These are phyloP conservation scores for Holcopasites calliopsidis DNA, from an alignment of 1,140 invertebrate species.

Conservation along the genomic window DNA sequence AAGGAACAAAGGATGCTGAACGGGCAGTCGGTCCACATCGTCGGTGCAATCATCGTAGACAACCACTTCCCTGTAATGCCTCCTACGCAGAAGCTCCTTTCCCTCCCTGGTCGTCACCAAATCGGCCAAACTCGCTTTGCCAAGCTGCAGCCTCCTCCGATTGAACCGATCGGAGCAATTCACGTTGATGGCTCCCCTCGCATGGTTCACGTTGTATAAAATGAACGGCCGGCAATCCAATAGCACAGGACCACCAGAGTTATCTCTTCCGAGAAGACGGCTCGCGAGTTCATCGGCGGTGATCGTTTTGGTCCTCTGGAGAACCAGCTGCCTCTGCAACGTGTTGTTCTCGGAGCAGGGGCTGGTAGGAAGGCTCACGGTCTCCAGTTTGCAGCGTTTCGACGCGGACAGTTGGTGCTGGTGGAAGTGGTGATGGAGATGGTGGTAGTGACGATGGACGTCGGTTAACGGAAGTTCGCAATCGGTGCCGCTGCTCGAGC, in stretches of 20 bases:
- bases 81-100: conserved; percentile 83
- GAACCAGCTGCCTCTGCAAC: conserved; percentile 79
- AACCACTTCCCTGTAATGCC: conserved; percentile 82
- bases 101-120: conserved; percentile 83
- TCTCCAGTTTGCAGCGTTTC: conserved; percentile 83
- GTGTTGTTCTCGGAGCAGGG: conserved; percentile 81
- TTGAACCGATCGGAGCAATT: conserved; percentile 89
- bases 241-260: conserved; percentile 79
- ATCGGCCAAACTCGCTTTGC: conserved; percentile 85
- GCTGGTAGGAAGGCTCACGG: conserved; percentile 80
- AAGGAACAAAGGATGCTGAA: conserved; percentile 83
- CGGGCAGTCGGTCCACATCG: conserved; percentile 82
- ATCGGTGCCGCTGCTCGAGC: conserved; percentile 49
- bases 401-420: conserved; percentile 61
- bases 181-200: conserved; percentile 87
- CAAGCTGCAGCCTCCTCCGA: conserved; percentile 84
- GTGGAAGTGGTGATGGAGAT: conserved; percentile 56
- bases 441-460: conserved; percentile 53
- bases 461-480: conserved; percentile 45
- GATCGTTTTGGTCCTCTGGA: conserved; percentile 71
- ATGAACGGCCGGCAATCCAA: conserved; percentile 88
- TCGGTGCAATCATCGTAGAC: conserved; percentile 86
- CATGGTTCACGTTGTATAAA: conserved; percentile 86
- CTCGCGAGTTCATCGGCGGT: conserved; percentile 67
- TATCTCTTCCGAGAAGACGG: conserved; percentile 48